These are phyloP conservation scores for Probosciger aterrimus DNA, from an alignment of 2,113 vertebrate species.

Conservation along the genomic window DNA sequence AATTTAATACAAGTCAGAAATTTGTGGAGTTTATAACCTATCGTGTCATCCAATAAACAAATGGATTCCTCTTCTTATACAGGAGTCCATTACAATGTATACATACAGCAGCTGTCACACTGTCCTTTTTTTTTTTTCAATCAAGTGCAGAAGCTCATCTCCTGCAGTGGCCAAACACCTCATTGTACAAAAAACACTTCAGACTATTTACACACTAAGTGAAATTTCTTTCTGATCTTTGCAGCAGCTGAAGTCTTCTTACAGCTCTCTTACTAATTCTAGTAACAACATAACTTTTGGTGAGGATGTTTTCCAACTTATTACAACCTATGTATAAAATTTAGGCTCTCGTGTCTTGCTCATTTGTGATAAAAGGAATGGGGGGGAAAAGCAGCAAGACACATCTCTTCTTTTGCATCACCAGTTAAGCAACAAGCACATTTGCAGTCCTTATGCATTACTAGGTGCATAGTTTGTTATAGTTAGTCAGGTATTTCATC, in stretches of 20 bases:
- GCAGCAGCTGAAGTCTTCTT: background rate
- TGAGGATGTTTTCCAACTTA: background rate
- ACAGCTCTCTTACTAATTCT: background rate
- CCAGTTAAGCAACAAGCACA: background rate
- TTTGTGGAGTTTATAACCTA: background rate
- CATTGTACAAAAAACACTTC: background rate
- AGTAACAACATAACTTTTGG: background rate
- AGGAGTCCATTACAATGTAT: background rate
- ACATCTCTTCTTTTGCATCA: background rate
- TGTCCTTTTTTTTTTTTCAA: background rate
- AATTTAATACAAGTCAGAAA: background rate
- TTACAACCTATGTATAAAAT: background rate
- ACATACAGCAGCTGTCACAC: background rate
- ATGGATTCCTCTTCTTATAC: background rate
- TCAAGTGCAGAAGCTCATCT: background rate
- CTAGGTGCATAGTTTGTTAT: background rate
- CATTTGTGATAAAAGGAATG: background rate
- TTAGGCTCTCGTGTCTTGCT: background rate
- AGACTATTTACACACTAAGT: background rate
- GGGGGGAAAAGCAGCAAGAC: background rate
- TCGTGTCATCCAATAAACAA: background rate
- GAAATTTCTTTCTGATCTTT: background rate
- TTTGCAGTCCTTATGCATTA: background rate
- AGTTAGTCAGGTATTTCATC: background rate
- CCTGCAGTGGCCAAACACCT: background rate